Evolutionary conservation across 2,888 invertebrate species (phyloP), one percentile per base, ranked within the genome.

Genomic region (Drosophila koepferae): DNA sequence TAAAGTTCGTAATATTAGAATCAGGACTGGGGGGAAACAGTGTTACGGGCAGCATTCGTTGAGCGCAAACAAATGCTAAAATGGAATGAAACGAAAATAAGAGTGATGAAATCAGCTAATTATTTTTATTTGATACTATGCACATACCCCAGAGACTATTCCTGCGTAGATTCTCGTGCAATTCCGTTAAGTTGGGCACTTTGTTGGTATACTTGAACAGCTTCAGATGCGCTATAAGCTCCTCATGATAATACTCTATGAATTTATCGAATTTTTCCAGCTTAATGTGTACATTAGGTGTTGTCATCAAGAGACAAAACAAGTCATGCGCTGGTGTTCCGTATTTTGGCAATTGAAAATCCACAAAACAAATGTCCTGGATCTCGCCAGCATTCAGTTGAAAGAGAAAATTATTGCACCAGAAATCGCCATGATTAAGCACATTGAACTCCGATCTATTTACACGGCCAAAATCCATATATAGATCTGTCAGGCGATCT

Each of bases 381-480:
- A 92, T 86, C 10, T 82, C 72, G 0, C 82, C 83, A 0, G 72
- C 41, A 10, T 77, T 53, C 20, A 92, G 80, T 41, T 90, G 81
- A 38, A 92, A 92, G 79, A 92, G 92, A 20, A 93, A 87, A 62
- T 92, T 92, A 40, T 92, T 93, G 40, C 89, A 86, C 93, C 93
- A 92, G 60, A 91, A 91, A 72, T 93, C 92, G 0, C 92, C 91
- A 51, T 91, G 91, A 75, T 86, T 89, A 0, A 91, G 61, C 2
- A 91, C 92, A 67, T 80, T 88, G 28, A 91, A 86, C 0, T 85
- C 80, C 6, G 65, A 38, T 2, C 65, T 67, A 63, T 90, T 75
- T 3, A 81, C 48, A 7, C 44, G 63, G 1, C 81, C 84, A 20
- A 80, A 72, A 5, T 89, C 73, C 48, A 86, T 71, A 28, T 81